A percentile compares a stretch with the other conserved stretches of the same genome.
Conservation (phyloP, 2,888 invertebrate genomes). For the Drosophila quinaria region DNA sequence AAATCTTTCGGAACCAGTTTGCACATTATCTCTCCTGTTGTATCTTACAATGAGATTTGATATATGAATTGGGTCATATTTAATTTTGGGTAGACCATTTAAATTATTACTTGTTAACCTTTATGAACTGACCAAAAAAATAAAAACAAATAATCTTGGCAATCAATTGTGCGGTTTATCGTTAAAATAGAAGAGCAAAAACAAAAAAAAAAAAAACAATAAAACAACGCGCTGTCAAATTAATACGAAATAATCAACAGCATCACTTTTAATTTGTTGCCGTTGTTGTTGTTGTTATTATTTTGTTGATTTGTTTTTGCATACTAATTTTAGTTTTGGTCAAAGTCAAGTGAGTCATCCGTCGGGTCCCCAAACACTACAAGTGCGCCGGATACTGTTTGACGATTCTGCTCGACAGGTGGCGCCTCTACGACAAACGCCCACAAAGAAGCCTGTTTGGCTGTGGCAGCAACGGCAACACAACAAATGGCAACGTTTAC, state of each 20-base stretch:
- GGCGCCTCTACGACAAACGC: slow-evolving; percentile 63
- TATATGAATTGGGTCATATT: background rate
- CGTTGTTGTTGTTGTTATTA: slow-evolving; percentile 35
- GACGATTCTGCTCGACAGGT: slow-evolving; percentile 57
- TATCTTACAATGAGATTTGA: slow-evolving; percentile 17
- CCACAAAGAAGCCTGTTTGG: slow-evolving; percentile 36
- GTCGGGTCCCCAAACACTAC: slow-evolving; percentile 25
- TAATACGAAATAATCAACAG: slow-evolving; percentile 51
- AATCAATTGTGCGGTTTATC: slow-evolving; percentile 29
- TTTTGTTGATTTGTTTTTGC: slow-evolving; percentile 42
- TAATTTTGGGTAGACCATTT: slow-evolving; percentile 11
- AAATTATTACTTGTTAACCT: slow-evolving; percentile 45
- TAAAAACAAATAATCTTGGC: slow-evolving; percentile 30
- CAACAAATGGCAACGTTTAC: slow-evolving; percentile 72
- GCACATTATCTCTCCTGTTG: slow-evolving; percentile 10
- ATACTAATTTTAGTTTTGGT: slow-evolving; percentile 78
- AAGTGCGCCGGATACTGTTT: slow-evolving; percentile 49
- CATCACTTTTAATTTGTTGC: slow-evolving; percentile 66
- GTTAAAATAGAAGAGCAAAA: slow-evolving; percentile 9
- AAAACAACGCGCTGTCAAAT: slow-evolving; percentile 46
- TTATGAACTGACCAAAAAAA: slow-evolving; percentile 21
- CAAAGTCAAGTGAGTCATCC: slow-evolving; percentile 77
- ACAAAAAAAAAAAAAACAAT: background rate
- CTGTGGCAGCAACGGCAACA: background rate
- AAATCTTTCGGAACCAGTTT: slow-evolving; percentile 48